Base-by-base conservation (phyloP, 2,797 vertebrate genomes). In the Borostomias antarcticus region DNA sequence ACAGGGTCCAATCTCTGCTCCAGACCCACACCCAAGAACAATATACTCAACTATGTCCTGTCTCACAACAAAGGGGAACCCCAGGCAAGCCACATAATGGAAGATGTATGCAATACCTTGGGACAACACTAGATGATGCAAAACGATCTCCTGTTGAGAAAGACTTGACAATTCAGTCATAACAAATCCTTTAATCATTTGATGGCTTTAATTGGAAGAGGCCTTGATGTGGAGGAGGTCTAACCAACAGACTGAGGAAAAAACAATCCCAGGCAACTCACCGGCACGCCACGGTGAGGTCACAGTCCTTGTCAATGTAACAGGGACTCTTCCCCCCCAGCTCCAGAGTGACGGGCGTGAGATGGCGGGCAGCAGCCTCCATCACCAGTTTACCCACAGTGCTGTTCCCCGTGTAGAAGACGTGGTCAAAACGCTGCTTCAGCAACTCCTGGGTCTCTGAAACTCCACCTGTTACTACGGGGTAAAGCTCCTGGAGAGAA, bases 251-350 rank as follows among this genome's bases (percentile, higher is more conserved):
- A 62, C 29, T 30, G 13, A 29, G 53, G n/a, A 29, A 47, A 10
- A 28, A 15, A 17, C 13, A 15, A 17, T 7, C 3, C 30, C 2
- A 11, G 21, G 15, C 58, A 35, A 48, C 89, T 82, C 58, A 95
- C 94, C 93, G 87, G 80, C 93, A 93, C 58, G 93, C 91, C 0
- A 93, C 57, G 0, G 78, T 79, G 45, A 95, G 74, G 50, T 95
- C 87, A 5, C 92, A 93, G 76, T 89, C 81, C 29, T 81, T 91
- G 77, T 94, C 92, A 0, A 95, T 81, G 28, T 93, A 95, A 79
- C 94, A 95, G 33, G 94, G 94, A 73, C 84, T 95, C 74, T 95
- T 95, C 6, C 94, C 93, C 0, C 94, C 94, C 58, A 95, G 84
- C 81, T 94, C 94, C 78, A 95, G 87, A 0, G 91, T 95, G 66